These are phyloP conservation scores for Drepana arcuata DNA, from an alignment of 1,140 invertebrate genomes.

Conservation along the genomic window DNA sequence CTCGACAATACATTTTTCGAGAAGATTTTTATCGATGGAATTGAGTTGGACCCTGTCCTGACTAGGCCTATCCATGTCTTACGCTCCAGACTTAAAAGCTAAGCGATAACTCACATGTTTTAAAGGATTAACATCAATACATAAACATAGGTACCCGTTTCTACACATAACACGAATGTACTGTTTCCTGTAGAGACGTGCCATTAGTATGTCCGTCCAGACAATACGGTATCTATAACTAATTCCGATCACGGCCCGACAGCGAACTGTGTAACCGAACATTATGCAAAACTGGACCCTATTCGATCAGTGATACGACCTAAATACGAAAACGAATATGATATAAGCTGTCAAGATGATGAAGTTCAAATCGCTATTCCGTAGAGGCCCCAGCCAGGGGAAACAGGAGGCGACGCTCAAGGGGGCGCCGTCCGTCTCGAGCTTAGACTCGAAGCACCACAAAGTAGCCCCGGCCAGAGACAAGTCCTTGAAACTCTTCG, in stretches of 20 bases:
- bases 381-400: slow-evolving; percentile 77
- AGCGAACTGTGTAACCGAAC: slow-evolving; percentile 20
- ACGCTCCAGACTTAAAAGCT: too few relatives aligned
- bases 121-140: too few relatives aligned
- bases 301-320: slow-evolving; percentile 50
- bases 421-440: slow-evolving; percentile 68
- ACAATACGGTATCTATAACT: slow-evolving; percentile 16
- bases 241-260: slow-evolving; percentile 41
- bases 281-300: slow-evolving; percentile 23
- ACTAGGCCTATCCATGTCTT: too few relatives aligned
- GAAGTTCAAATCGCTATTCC: slow-evolving; percentile 87
- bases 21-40: too few relatives aligned
- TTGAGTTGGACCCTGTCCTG: too few relatives aligned
- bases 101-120: too few relatives aligned
- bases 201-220: too few relatives aligned
- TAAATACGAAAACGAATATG: slow-evolving; percentile 53
- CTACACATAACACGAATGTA: too few relatives aligned
- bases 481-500: slow-evolving; percentile 62
- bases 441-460: slow-evolving; percentile 71
- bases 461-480: slow-evolving; percentile 69
- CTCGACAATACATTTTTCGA: too few relatives aligned
- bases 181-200: slow-evolving; percentile 5
- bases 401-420: slow-evolving; percentile 58
- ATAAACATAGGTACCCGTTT: too few relatives aligned
- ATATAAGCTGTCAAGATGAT: slow-evolving; percentile 76